Conservation (phyloP, 2,113 vertebrate genomes). For the Albula glossodonta region DNA sequence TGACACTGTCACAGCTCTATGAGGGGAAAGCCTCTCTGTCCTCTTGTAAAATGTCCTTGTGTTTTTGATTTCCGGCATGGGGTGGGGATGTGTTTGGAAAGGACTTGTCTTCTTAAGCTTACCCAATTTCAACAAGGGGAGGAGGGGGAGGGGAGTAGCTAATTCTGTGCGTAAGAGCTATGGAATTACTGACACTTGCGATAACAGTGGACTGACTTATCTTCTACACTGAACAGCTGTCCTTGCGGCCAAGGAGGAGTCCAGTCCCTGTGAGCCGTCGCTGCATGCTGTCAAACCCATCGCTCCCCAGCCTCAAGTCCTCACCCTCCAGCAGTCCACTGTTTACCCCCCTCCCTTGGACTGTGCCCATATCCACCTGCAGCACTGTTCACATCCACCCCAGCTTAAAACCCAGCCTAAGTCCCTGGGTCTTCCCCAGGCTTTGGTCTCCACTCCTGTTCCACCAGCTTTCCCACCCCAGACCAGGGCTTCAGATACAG, state of each 20-base stretch:
- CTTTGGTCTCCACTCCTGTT: constrained; percentile 37
- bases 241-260: constrained; percentile 55
- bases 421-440: constrained; percentile 52
- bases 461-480: constrained; percentile 39
- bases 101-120: neutral
- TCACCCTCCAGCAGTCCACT: constrained; percentile 46
- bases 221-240: constrained; percentile 55
- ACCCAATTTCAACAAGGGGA: neutral
- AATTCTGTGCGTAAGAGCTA: neutral
- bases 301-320: constrained; percentile 20
- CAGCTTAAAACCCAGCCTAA: constrained; percentile 51
- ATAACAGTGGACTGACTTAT: neutral
- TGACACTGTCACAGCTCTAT: neutral
- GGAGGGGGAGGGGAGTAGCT: neutral
- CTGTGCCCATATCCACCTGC: constrained; percentile 49
- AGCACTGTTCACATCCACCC: constrained; percentile 42
- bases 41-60: constrained; percentile 3
- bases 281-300: constrained; percentile 39
- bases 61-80: constrained; percentile 15
- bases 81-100: neutral
- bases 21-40: neutral
- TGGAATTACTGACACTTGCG: constrained; percentile 15
- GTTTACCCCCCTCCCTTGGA: constrained; percentile 53
- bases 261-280: constrained; percentile 56
- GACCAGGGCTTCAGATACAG: constrained; percentile 29